Percentiles rank a stretch among this genome's conserved stretches.
phyloP scores from a whole-genome alignment of 2,113 vertebrate species.

The Alosa alosa region DNA sequence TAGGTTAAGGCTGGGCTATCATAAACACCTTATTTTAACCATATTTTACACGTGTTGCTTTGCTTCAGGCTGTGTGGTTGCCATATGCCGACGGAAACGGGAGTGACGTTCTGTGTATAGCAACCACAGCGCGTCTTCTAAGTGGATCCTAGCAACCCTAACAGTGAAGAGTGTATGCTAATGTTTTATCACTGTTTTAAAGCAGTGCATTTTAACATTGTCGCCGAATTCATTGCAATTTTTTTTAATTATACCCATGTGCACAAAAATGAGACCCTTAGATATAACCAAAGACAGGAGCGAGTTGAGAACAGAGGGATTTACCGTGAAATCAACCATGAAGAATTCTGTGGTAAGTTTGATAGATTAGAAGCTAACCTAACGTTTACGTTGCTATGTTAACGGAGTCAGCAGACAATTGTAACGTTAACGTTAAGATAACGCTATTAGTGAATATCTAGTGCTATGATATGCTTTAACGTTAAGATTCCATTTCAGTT shows the following conservation, averaged over 20 bases:
- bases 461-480: no score
- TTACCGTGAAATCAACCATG: conserved; percentile 65
- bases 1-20: no score
- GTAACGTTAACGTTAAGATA: no score
- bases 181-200: not conserved
- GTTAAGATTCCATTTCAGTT: no score
- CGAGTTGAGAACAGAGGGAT: conserved; percentile 56
- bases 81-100: conserved; percentile 37
- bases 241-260: conserved; percentile 20
- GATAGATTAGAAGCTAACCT: not conserved
- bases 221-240: not conserved
- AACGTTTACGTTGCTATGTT: not conserved
- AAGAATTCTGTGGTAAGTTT: conserved; percentile 70
- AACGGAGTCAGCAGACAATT: not conserved
- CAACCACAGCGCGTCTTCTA: conserved; percentile 58
- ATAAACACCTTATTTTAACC: no score
- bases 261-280: conserved; percentile 38
- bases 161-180: conserved; percentile 31
- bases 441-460: no score
- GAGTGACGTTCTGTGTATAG: conserved; percentile 41
- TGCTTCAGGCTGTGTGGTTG: conserved; percentile 21
- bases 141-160: conserved; percentile 58
- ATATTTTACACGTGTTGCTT: no score
- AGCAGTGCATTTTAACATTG: not conserved
- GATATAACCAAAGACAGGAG: conserved; percentile 40